A percentile compares a stretch with the other conserved stretches of the same genome.
These are phyloP conservation scores for Ophion slaviceki DNA, from an alignment of 2,888 invertebrate genomes.

Conservation along the genomic window DNA sequence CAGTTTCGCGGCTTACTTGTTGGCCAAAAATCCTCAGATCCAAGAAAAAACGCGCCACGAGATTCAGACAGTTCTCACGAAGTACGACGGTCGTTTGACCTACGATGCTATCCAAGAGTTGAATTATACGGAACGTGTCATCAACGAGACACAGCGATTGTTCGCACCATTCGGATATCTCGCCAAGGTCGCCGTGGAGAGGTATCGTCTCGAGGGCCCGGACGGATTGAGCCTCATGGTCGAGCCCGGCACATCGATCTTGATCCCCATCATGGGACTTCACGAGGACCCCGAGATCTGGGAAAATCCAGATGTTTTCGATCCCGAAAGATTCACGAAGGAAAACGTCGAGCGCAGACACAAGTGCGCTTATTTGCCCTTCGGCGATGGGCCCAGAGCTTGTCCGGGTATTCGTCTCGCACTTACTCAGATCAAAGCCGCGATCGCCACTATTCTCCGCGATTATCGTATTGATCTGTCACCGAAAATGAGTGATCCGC, in stretches of 20 bases:
- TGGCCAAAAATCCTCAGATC: slow-evolving; percentile 82
- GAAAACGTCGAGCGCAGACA: slow-evolving; percentile 33
- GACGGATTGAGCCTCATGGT: slow-evolving; percentile 71
- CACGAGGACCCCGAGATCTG: slow-evolving; percentile 65
- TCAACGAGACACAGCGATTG: slow-evolving; percentile 72
- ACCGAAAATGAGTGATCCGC: slow-evolving; percentile 55
- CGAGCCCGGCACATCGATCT: slow-evolving; percentile 66
- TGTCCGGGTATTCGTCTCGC: slow-evolving; percentile 66
- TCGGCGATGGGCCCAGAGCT: slow-evolving; percentile 66
- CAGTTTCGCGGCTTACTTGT: slow-evolving; percentile 82
- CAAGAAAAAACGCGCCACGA: slow-evolving; percentile 84
- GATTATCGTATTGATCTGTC: slow-evolving; percentile 62
- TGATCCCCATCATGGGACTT: slow-evolving; percentile 65
- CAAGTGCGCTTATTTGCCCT: slow-evolving; percentile 58
- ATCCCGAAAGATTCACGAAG: slow-evolving; percentile 65
- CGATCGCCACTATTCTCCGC: slow-evolving; percentile 55
- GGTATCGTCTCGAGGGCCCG: not conserved
- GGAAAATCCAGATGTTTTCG: slow-evolving; percentile 62
- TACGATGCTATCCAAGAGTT: slow-evolving; percentile 84
- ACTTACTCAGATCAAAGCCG: slow-evolving; percentile 60
- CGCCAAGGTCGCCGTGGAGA: not conserved
- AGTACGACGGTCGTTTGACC: slow-evolving; percentile 79
- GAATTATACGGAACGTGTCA: slow-evolving; percentile 84
- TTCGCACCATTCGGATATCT: slow-evolving; percentile 51
- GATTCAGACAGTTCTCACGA: slow-evolving; percentile 78